phyloP scores from a whole-genome alignment of 2,113 vertebrate genomes.

The Oenanthe oenanthe region DNA sequence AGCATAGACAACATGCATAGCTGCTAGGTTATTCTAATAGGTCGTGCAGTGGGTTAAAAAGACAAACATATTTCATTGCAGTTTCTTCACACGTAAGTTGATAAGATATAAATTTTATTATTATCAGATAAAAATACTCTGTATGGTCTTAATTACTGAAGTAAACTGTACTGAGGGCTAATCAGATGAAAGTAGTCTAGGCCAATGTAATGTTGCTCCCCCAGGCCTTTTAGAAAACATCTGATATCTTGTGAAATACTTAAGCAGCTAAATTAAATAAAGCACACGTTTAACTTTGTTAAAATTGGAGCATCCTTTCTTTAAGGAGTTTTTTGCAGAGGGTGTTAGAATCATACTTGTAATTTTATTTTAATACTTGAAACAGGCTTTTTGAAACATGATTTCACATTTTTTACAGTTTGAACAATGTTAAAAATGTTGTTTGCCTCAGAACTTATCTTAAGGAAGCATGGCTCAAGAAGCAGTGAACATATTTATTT shows the following conservation, averaged over 20 bases:
- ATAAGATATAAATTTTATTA: background rate
- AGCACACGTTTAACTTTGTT: background rate
- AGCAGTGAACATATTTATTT: background rate
- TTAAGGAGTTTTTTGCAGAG: background rate
- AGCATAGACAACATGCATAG: background rate
- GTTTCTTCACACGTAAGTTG: background rate
- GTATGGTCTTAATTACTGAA: background rate
- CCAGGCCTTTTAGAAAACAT: background rate
- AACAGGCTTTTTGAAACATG: background rate
- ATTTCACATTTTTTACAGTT: background rate
- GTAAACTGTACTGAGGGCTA: background rate
- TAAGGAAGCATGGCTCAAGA: background rate
- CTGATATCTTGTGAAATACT: background rate
- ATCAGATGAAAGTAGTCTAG: background rate
- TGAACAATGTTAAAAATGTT: background rate
- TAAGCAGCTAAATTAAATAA: background rate
- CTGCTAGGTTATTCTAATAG: background rate
- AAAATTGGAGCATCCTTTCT: background rate
- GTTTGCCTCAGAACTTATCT: background rate
- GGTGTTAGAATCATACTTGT: background rate
- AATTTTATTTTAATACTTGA: background rate
- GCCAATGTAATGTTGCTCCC: background rate
- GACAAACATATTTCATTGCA: background rate
- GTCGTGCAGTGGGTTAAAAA: background rate
- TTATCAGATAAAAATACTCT: background rate